These are phyloP conservation scores for Nephrocerus scutellatus DNA, from an alignment of 2,888 invertebrate genomes.

Conservation along the genomic window DNA sequence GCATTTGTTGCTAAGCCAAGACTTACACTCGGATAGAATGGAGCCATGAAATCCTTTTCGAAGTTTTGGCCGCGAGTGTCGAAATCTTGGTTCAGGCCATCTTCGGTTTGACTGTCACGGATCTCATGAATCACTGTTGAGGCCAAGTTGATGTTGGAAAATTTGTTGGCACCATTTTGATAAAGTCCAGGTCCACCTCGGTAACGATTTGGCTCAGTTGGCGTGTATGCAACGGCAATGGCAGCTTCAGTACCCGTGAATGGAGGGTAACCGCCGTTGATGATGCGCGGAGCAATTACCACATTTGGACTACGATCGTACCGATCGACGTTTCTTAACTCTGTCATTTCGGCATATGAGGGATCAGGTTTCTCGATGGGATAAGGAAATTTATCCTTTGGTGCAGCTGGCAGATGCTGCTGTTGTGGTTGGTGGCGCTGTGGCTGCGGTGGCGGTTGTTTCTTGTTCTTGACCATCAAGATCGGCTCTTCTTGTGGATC, in stretches of 20 bases:
- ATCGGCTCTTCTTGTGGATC: constrained; percentile 49
- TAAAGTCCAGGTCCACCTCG: constrained; percentile 21
- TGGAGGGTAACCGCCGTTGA: constrained; percentile 38
- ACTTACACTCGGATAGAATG: constrained; percentile 61
- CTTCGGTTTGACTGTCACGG: constrained; percentile 42
- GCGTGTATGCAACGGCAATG: constrained; percentile 60
- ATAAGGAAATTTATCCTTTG: constrained; percentile 59
- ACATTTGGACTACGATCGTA: constrained; percentile 41
- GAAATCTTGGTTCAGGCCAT: constrained; percentile 35
- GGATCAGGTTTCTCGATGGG: constrained; percentile 56
- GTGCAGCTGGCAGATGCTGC: constrained; percentile 21
- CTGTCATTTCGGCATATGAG: constrained; percentile 36
- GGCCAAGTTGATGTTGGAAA: constrained; percentile 49
- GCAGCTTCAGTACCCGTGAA: constrained; percentile 52
- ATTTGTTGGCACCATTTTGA: constrained; percentile 29
- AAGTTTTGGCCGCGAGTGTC: constrained; percentile 44
- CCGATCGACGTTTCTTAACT: constrained; percentile 40
- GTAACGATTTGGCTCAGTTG: constrained; percentile 49
- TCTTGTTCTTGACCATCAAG: constrained; percentile 43
- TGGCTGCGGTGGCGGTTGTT: constrained; percentile 37
- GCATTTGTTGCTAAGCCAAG: constrained; percentile 50
- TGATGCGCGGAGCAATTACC: constrained; percentile 47
- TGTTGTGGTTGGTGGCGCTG: constrained; percentile 32
- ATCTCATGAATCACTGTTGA: constrained; percentile 50
- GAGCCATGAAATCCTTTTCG: constrained; percentile 58